Base-by-base conservation (phyloP, 2,888 invertebrate species). In the Metalampra italica region DNA sequence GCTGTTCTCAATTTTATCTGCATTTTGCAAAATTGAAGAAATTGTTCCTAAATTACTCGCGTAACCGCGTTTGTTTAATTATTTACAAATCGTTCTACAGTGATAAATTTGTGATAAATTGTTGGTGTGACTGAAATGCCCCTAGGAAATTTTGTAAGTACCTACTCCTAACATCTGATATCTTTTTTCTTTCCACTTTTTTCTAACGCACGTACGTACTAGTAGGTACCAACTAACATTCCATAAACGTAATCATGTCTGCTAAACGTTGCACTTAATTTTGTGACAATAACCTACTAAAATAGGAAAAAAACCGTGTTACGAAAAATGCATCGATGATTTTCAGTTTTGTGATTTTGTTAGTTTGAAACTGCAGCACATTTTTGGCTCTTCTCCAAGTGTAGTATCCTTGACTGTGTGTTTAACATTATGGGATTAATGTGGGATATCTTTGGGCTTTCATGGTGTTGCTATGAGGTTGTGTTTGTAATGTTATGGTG, bases 91-190 rank as follows among this genome's bases (percentile, higher is more conserved):
- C 38, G 43, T 13, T 46, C 22, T 46, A 37, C 46, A 43, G 48
- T 65, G 58, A 52, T 50, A 57, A 50, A 57, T 54, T 59, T 68
- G 60, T 60, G 62, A 62, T 50, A 53, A 60, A 54, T 60, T 60
- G 59, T 51, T 54, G n/a, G 55, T 52, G 68, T 75, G 67, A 66
- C 62, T 78, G 83, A 81, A 76, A 89, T 89, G 88, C 86, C 88
- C 73, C 69, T 82, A 69, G 80, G 85, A 71, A 75, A 68, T 77
- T 87, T 88, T 65, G 88, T 89, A 76, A 88, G 88, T 78, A 64
- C 72, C 54, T 78, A 64, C 72, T 54, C 47, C 11, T 34, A 34
- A 4, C 52, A 57, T 53, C 57, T 59, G 60, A 61, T 66, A 63
- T 66, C 55, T 60, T 60, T 39, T 62, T 59, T 9, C 8, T 41